These are phyloP conservation scores for Seira musarum DNA, from an alignment of 2,888 invertebrate species.

Conservation along the genomic window DNA sequence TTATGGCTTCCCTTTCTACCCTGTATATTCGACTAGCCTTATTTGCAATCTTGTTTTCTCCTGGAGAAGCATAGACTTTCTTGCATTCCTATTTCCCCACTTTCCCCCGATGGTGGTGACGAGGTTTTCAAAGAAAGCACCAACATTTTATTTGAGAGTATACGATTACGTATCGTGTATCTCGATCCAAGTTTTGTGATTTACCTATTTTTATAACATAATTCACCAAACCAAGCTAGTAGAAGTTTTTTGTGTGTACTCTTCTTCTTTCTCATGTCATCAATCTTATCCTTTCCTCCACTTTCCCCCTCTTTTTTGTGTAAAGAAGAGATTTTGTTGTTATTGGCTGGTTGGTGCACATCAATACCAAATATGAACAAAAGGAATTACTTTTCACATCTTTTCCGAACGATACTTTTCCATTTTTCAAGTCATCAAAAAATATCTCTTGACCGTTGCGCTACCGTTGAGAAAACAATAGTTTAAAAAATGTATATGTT, in stretches of 20 bases:
- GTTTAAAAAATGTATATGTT: background rate
- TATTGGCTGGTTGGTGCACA: background rate
- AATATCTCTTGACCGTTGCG: background rate
- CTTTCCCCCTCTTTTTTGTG: slow-evolving; percentile 30
- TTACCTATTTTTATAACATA: no score
- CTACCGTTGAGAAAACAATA: background rate
- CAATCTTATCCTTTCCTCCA: slow-evolving; percentile 45
- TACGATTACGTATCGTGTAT: no score
- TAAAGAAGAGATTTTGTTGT: slow-evolving; percentile 38
- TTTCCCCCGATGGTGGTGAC: no score
- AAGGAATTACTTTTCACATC: slow-evolving; percentile 17
- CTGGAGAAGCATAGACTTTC: no score
- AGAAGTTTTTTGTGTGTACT: slow-evolving; percentile 26
- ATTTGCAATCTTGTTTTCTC: no score
- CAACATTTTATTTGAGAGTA: no score
- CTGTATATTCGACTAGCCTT: no score
- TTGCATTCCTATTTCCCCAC: no score
- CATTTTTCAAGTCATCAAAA: background rate
- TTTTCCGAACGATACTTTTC: slow-evolving; percentile 2
- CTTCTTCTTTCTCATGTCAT: slow-evolving; percentile 47
- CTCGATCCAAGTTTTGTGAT: no score
- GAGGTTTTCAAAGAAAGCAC: no score
- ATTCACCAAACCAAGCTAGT: no score
- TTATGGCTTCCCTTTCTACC: no score
- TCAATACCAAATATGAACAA: slow-evolving; percentile 25